These are phyloP conservation scores for Cremastinae sp. DNA, from an alignment of 2,888 invertebrate species.

Conservation along the genomic window DNA sequence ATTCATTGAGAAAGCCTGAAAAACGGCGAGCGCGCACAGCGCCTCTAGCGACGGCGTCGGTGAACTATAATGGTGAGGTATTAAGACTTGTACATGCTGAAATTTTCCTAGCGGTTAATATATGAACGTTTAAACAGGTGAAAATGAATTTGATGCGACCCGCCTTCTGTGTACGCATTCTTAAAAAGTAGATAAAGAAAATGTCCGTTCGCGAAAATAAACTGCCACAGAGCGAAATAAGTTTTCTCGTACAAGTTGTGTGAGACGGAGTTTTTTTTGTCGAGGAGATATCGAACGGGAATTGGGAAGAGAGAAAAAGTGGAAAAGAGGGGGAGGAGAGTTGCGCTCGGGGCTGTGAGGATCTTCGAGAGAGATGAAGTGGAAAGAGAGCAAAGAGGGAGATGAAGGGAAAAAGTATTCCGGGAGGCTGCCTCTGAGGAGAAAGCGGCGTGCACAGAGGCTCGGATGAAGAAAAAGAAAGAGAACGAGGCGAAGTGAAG, in stretches of 20 bases:
- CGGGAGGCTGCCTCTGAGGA: slow-evolving; percentile 58
- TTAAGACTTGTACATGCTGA: background rate
- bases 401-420: slow-evolving; percentile 35
- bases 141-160: too few relatives aligned
- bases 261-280: slow-evolving; percentile 39
- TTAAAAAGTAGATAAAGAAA: too few relatives aligned
- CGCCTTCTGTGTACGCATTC: too few relatives aligned
- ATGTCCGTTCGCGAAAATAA: background rate
- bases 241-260: slow-evolving; percentile 24
- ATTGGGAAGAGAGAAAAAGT: slow-evolving; percentile 34
- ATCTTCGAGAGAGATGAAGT: slow-evolving; percentile 52
- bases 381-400: slow-evolving; percentile 39
- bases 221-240: slow-evolving; percentile 23
- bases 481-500: too few relatives aligned
- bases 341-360: slow-evolving; percentile 24
- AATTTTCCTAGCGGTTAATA: background rate
- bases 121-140: too few relatives aligned
- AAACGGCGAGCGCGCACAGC: too few relatives aligned
- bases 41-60: background rate
- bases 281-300: slow-evolving; percentile 61
- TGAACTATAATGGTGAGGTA: background rate
- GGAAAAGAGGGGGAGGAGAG: too few relatives aligned
- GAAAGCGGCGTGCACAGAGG: slow-evolving; percentile 25
- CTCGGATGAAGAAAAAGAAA: background rate
- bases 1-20: background rate